Percentiles rank a stretch among this genome's conserved stretches.
Evolutionary conservation across 2,113 vertebrate genomes (phyloP).

Genomic region (Archilochus colubris): DNA sequence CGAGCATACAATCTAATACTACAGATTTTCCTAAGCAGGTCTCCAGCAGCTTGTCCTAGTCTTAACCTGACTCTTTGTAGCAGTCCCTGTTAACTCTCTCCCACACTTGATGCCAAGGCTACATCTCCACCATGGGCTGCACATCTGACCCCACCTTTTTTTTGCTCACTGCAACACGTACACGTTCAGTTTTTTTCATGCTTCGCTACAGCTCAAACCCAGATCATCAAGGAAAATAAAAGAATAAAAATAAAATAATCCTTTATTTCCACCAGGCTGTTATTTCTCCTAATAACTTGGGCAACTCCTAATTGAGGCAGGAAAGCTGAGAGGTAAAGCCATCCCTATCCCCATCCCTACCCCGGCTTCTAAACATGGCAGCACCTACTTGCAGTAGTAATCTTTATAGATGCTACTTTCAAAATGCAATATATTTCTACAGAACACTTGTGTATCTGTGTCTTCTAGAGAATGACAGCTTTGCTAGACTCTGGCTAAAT

Average conservation of each 20-base stretch:
- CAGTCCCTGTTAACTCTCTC: not conserved
- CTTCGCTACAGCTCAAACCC: not conserved
- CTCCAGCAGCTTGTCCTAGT: not conserved
- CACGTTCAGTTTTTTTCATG: not conserved
- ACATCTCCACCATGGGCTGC: rapidly evolving
- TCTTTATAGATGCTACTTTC: not conserved
- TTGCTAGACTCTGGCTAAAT: not conserved
- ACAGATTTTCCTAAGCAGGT: not conserved
- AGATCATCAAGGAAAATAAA: not conserved
- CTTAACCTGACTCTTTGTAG: not conserved
- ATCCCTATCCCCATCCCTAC: not conserved
- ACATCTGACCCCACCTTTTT: not conserved
- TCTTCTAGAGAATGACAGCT: not conserved
- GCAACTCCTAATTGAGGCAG: not conserved
- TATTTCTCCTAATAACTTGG: not conserved
- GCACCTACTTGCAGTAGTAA: not conserved
- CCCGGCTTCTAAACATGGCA: not conserved
- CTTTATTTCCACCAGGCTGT: not conserved
- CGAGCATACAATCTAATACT: not conserved
- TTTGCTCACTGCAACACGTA: not conserved
- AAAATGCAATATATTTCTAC: not conserved
- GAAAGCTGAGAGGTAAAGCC: not conserved
- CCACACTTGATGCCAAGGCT: not conserved
- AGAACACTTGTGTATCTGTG: not conserved
- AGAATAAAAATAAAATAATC: no score